A percentile compares a stretch with the other conserved stretches of the same genome.
These are phyloP conservation scores for Hiodon tergisus DNA, from an alignment of 2,113 vertebrate species.

Conservation along the genomic window DNA sequence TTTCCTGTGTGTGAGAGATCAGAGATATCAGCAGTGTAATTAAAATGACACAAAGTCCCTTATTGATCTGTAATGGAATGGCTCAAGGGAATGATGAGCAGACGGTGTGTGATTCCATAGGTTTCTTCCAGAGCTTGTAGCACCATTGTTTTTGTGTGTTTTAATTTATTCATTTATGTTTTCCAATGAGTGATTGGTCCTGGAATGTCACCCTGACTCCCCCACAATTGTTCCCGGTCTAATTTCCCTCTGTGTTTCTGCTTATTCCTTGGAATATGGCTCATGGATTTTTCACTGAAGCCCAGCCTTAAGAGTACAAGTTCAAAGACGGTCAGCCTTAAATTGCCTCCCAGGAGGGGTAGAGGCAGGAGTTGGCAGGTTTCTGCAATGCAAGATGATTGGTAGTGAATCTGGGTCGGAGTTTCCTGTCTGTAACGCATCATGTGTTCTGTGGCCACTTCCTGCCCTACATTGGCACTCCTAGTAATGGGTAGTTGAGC, in stretches of 20 bases:
- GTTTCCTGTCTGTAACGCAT: background rate
- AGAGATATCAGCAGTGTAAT: conserved; percentile 14
- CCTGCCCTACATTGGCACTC: background rate
- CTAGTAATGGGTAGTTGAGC: background rate
- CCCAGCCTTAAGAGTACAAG: background rate
- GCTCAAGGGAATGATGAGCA: background rate
- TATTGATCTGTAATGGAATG: conserved; percentile 18
- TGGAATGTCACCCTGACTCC: background rate
- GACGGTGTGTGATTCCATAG: background rate
- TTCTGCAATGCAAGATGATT: background rate
- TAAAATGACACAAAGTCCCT: conserved; percentile 21
- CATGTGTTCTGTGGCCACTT: background rate
- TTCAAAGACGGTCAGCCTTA: background rate
- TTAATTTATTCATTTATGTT: too few relatives aligned
- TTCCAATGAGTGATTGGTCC: background rate
- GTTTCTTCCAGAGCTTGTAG: background rate
- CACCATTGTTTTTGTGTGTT: background rate
- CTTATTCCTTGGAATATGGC: background rate
- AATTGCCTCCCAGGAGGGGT: background rate
- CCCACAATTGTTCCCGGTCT: background rate
- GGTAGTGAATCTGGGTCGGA: background rate
- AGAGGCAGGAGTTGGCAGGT: background rate
- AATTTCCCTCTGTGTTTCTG: background rate
- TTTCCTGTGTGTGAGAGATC: background rate
- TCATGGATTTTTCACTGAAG: background rate